These are phyloP conservation scores for Tragelaphus eurycerus DNA, from an alignment of 2,797 vertebrate species.

Conservation along the genomic window DNA sequence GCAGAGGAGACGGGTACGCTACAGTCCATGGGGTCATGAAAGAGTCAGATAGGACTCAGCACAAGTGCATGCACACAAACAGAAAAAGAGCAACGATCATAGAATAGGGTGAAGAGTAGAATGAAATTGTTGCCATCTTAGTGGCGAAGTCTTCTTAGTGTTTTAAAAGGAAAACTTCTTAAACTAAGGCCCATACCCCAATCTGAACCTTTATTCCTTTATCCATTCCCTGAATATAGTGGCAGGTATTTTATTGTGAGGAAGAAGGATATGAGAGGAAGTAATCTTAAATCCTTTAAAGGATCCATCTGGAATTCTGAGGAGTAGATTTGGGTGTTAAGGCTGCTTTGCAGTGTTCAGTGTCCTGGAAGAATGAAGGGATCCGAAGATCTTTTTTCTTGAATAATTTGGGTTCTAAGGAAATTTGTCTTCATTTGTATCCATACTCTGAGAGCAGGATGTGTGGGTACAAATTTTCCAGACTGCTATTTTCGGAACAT, in stretches of 20 bases:
- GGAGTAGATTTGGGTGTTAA: background rate
- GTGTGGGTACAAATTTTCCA: slow-evolving; percentile 51
- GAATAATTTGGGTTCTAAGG: background rate
- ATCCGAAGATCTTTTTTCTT: background rate
- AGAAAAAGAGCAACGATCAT: background rate
- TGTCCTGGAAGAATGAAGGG: background rate
- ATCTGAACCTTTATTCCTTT: background rate
- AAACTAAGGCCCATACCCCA: background rate
- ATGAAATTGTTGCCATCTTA: background rate
- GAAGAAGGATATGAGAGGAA: background rate
- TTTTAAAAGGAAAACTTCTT: background rate
- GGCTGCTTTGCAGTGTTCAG: background rate
- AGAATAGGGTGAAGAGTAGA: background rate
- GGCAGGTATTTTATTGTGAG: background rate
- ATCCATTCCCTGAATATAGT: background rate
- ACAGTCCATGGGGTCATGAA: background rate
- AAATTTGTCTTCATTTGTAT: slow-evolving; percentile 40
- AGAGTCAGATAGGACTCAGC: background rate
- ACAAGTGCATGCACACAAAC: fast-evolving
- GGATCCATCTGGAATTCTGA: background rate
- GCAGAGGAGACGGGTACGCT: background rate
- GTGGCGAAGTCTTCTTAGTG: background rate
- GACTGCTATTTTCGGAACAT: slow-evolving; percentile 73
- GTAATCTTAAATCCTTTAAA: background rate
- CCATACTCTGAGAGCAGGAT: slow-evolving; percentile 27